Evolutionary conservation across 2,797 vertebrate genomes (phyloP).

Genomic region (Intellagama lesueurii): DNA sequence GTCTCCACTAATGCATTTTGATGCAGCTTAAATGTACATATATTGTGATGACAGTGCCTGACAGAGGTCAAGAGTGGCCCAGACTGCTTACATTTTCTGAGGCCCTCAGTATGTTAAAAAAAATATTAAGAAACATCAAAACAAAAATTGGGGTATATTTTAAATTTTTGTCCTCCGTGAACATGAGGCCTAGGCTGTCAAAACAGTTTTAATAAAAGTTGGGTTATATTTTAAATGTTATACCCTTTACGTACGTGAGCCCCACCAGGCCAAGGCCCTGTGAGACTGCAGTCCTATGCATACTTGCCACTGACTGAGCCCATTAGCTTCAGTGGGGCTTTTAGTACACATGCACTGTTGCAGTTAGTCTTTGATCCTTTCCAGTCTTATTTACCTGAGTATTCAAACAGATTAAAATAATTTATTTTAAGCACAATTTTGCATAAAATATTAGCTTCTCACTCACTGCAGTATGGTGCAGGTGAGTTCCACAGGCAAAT

Average conservation of each 20-base stretch:
- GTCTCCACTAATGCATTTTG: neutral
- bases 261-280: no score
- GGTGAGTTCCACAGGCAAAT: neutral
- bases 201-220: no score
- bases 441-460: neutral
- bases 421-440: neutral
- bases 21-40: neutral
- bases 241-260: no score
- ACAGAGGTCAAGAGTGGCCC: no score
- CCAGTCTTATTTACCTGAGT: neutral
- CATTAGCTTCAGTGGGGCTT: neutral
- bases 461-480: neutral
- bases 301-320: neutral
- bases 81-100: no score
- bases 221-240: no score
- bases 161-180: no score
- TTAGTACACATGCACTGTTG: neutral
- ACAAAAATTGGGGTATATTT: neutral
- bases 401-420: neutral
- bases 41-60: neutral
- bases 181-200: no score
- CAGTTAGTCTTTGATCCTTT: neutral
- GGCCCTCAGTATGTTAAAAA: no score
- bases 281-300: neutral
- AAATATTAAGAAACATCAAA: no score